These are phyloP conservation scores for Triplophysa tibetana DNA, from an alignment of 2,113 vertebrate genomes.

Conservation along the genomic window DNA sequence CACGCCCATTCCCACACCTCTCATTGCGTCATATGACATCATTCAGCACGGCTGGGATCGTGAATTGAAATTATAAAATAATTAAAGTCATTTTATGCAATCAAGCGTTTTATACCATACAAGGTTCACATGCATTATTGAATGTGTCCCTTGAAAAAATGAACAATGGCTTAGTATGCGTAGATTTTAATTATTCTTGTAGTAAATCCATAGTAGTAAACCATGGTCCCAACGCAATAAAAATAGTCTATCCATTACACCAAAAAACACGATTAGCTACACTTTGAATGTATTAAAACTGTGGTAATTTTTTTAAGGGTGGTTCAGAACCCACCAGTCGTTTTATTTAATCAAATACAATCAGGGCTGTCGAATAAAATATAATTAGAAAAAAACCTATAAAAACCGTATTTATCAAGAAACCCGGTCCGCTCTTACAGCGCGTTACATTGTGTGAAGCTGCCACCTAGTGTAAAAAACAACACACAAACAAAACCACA, in stretches of 20 bases:
- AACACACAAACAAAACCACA: constrained; percentile 45
- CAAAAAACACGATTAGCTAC: too few species aligned
- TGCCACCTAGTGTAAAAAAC: constrained; percentile 76
- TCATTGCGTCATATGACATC: neutral
- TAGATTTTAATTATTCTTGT: too few species aligned
- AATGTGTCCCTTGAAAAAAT: neutral
- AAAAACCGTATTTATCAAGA: neutral
- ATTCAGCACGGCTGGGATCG: neutral
- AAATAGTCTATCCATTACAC: too few species aligned
- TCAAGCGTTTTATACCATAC: neutral
- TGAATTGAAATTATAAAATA: constrained; percentile 1
- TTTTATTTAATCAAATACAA: too few species aligned
- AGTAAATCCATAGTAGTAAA: too few species aligned
- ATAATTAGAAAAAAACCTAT: too few species aligned
- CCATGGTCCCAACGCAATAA: too few species aligned
- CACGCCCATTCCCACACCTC: constrained; percentile 3
- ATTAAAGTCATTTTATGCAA: constrained; percentile 12
- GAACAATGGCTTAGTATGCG: too few species aligned
- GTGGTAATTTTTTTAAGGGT: too few species aligned
- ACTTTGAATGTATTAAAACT: too few species aligned
- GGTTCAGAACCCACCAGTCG: too few species aligned
- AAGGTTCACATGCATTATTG: neutral
- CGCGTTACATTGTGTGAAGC: constrained; percentile 65
- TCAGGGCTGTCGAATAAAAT: too few species aligned
- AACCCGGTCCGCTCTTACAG: neutral